Base-by-base conservation (phyloP, 2,797 vertebrate genomes). In the Eupleurogrammus muticus region DNA sequence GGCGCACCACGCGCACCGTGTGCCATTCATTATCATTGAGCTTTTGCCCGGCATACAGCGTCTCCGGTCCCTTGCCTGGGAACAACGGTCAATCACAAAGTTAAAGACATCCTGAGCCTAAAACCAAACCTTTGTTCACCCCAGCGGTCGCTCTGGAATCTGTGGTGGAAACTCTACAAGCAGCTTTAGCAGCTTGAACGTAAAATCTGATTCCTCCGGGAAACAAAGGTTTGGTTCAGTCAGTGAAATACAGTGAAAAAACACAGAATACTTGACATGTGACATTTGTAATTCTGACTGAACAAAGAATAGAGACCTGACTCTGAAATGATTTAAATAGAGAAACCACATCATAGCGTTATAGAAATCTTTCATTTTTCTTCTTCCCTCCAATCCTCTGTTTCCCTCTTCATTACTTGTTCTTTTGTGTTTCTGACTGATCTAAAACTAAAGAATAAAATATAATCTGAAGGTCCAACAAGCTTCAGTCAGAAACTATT, bases 11-110 rank as follows among this genome's bases (percentile, higher is more conserved):
- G 3, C 97, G 95, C 32, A 99, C 97, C 8, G 97, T 99, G 94
- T 99, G 98, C 98, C 98, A 99, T 84, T 98, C 97, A 46, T 99
- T 99, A 95, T 99, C 97, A 89, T 99, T 99, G 91, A 99, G 97
- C 73, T 99, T 99, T 95, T 99, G 97, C 79, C 98, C 98, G 24
- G 97, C 97, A 89, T 98, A 99, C 90, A 99, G 95, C 70, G 95
- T 99, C 93, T 99, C 98, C 48, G 98, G 98, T 94, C 98, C 97
- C 94, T 99, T 99, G 96, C 98, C 98, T 99, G 94, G 87, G 93
- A 85, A 95, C 80, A 93, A 93, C 82, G 89, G 90, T 93, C 92
- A 92, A 90, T 93, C 87, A 95, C 86, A 94, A 89, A 92, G 92
- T 95, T 95, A 95, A 94, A 92, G 79, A 89, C 93, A 94, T 87